Percentiles rank a stretch among this genome's conserved stretches.
phyloP scores from a whole-genome alignment of 2,797 vertebrate species.

The Tiaroga cobitis region DNA sequence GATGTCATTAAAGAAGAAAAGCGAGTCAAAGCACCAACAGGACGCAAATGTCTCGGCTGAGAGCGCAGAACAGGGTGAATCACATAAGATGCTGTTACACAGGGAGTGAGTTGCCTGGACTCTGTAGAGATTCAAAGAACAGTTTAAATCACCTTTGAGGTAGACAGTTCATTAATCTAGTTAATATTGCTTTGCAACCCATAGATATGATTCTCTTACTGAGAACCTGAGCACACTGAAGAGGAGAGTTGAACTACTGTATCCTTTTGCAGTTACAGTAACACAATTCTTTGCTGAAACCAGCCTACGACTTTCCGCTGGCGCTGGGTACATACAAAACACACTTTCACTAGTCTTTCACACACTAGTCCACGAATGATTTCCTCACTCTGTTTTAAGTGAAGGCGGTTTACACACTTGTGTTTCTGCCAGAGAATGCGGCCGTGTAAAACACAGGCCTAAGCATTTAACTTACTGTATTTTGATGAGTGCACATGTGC shows the following conservation, averaged over 20 bases:
- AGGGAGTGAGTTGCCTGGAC: constrained; percentile 52
- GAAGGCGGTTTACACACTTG: not conserved
- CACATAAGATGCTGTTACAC: constrained; percentile 48
- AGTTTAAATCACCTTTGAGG: not conserved
- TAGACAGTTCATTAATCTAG: not conserved
- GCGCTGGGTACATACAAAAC: not conserved
- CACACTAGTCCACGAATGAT: not conserved
- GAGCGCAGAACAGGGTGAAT: not conserved
- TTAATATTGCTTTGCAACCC: not conserved
- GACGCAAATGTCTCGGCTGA: not conserved
- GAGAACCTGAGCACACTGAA: constrained; percentile 58
- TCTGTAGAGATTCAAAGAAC: not conserved
- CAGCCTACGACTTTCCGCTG: not conserved
- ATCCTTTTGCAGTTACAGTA: constrained; percentile 61
- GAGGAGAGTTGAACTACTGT: constrained; percentile 60
- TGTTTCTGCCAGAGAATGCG: not conserved
- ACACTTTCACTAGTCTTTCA: not conserved
- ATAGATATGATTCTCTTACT: constrained; percentile 62
- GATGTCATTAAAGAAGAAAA: constrained; percentile 54
- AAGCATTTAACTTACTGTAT: not conserved
- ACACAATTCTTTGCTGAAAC: not conserved
- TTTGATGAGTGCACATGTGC: not conserved
- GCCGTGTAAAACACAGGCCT: not conserved
- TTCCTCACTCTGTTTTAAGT: not conserved
- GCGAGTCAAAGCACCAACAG: not conserved